Base-by-base conservation (phyloP, 1,140 invertebrate genomes). In the Orchesella cincta region DNA sequence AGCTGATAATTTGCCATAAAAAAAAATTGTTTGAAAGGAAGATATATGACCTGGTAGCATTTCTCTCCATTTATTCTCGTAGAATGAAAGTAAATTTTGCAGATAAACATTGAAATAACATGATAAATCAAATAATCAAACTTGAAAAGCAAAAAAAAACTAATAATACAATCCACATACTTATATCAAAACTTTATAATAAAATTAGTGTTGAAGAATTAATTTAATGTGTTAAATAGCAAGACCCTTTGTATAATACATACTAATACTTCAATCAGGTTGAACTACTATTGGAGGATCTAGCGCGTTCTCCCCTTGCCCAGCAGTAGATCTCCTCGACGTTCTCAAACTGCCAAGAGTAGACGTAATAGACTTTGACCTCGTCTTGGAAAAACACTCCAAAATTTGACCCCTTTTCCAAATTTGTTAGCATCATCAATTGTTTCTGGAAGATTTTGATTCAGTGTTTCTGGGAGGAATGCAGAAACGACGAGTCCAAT, bases 381-480 rank as follows among this genome's bases (percentile, higher is more conserved):
- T 67, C 12, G 62, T 23, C 52, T 74, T 54, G 73, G 73, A 74
- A 34, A 34, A 20, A 76, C 70, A 29, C 81, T 82, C 83, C 84
- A 86, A 74, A 84, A 87, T 70, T 82, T 83, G 73, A 85, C 82
- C 72, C 83, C 78, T 51, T 82, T 80, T 23, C 85, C 85, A 78
- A 87, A 86, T 54, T 80, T 78, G 51, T 85, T 83, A 2, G 84
- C 84, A 57, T 86, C 85, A 34, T 84, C 81, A 20, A 86, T 52
- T 1, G 84, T 86, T 75, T 86, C 83, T 20, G 84, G 81, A 14
- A 80, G 64, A 71, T 70, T 75, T 76, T 79, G 78, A 67, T 79
- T 77, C 28, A 80, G 46, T n/a, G 86, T 86, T 80, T 86, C 86
- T 2, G 86, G 86, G 28, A 86, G 78, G 52, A 86, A 83, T 1